Base-by-base conservation (phyloP, 2,113 vertebrate genomes). In the Nansenia antarctica region DNA sequence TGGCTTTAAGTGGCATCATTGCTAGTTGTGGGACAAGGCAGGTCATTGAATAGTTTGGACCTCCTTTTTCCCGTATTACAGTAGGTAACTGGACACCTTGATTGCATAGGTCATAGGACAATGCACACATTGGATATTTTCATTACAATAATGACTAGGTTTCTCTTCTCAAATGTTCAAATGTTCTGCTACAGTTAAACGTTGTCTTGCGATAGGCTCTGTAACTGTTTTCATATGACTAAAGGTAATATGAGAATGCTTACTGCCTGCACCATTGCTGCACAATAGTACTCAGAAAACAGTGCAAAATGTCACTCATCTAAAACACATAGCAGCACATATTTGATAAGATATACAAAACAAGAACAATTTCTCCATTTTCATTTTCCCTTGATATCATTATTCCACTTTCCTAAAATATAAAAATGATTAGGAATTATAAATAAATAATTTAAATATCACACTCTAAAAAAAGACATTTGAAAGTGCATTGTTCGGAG, bases 391-490 rank as follows among this genome's bases (percentile, higher is more conserved):
- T 9, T 45, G 3, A 9, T 20, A 5, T 29, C 62, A 18, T 29
- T 27, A 42, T 9, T 30, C 15, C 39, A 45, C 15, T 27, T 64
- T 11, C 14, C 62, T 12, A 42, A 63, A 63, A 27, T 18, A 63
- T 1, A 63, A 63, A 34, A 20, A 35, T 20, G 76, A 72, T 85
- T 69, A 14, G 3, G 63, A 85, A 80, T 85, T 83, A 95, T 94
- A 94, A 95, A 95, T 94, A 94, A 89, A 74, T 74, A 73, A 74
- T 67, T 79, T 76, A 80, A 80, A 80, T 72, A 74, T 71, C 65
- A 65, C 57, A 68, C 31, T 71, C 64, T 35, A 52, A 66, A 73
- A 49, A 73, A 60, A 55, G 53, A 32, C 47, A 55, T 73, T 65
- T 79, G 80, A 92, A 92, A 93, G 93, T 90, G 91, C 90, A 89